These are phyloP conservation scores for Hesperophylax magnus DNA, from an alignment of 1,140 invertebrate genomes.

Conservation along the genomic window DNA sequence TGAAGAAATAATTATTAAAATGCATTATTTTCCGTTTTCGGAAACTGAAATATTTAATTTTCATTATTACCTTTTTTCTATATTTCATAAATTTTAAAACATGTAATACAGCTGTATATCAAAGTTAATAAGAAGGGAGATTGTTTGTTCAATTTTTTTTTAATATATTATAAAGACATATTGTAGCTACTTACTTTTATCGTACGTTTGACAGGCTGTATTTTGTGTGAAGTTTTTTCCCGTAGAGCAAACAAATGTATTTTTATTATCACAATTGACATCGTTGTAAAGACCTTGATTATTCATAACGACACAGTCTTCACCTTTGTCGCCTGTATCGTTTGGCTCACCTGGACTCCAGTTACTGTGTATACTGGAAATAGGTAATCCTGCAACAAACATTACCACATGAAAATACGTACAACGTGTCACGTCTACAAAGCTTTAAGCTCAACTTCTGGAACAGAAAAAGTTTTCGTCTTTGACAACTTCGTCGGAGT, in stretches of 20 bases:
- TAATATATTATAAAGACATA: not conserved
- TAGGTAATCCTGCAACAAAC: conserved; percentile 26
- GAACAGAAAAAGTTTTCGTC: not conserved
- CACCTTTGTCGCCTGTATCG: conserved; percentile 36
- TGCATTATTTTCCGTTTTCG: no score
- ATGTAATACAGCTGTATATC: no score
- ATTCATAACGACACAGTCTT: conserved; percentile 41
- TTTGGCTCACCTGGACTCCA: conserved; percentile 43
- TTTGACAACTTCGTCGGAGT: not conserved
- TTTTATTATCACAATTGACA: not conserved
- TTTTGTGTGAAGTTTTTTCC: not conserved
- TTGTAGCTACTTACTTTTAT: not conserved
- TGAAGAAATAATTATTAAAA: no score
- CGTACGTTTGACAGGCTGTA: conserved; percentile 8
- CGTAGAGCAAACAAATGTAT: conserved; percentile 42
- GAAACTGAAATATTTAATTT: no score
- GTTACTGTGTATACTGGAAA: conserved; percentile 22
- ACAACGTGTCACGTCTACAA: not conserved
- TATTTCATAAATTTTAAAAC: no score
- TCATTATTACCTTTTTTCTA: no score
- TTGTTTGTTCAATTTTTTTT: not conserved
- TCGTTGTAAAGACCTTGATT: conserved; percentile 24
- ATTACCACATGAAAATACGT: not conserved
- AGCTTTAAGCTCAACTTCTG: not conserved
- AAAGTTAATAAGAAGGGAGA: no score